A percentile compares a stretch with the other conserved stretches of the same genome.
Evolutionary conservation across 2,888 invertebrate species (phyloP).

Genomic region (Philopedon plagiatum): DNA sequence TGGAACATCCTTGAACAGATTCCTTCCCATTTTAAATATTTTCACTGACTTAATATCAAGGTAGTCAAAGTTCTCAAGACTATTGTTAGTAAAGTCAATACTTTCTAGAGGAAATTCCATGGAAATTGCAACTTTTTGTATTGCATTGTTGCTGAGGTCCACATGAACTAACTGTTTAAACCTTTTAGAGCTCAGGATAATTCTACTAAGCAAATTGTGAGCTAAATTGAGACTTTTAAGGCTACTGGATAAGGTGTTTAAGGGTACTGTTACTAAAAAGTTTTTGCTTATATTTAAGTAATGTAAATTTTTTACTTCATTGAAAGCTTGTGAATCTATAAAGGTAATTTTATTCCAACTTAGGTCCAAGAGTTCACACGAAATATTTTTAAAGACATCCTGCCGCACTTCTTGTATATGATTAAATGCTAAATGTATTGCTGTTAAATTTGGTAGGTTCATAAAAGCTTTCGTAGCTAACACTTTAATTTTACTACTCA

Average conservation of each 20-base stretch:
- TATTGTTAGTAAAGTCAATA: constrained; percentile 36
- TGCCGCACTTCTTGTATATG: constrained; percentile 30
- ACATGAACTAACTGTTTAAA: constrained; percentile 21
- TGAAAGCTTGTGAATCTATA: constrained; percentile 34
- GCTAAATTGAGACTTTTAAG: constrained; percentile 33
- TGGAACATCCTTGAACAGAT: constrained; percentile 24
- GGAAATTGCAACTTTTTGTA: constrained; percentile 28
- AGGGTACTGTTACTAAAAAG: constrained; percentile 29
- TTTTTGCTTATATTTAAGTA: constrained; percentile 41
- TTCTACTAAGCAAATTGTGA: constrained; percentile 24
- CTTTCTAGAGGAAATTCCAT: constrained; percentile 24
- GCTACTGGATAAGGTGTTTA: constrained; percentile 11
- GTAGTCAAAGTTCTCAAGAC: constrained; percentile 31
- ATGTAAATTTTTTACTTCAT: constrained; percentile 20
- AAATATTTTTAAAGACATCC: constrained; percentile 33
- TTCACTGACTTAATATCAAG: constrained; percentile 27
- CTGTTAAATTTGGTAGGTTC: constrained; percentile 31
- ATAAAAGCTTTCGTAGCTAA: constrained; percentile 35
- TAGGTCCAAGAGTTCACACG: constrained; percentile 16
- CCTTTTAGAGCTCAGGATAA: constrained; percentile 16
- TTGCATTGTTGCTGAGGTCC: constrained; percentile 36
- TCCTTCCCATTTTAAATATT: constrained; percentile 29
- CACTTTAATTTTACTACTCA: constrained; percentile 26
- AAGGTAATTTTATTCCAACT: constrained; percentile 47
- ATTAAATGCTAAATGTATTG: constrained; percentile 35